Conservation (phyloP, 2,888 invertebrate species). For the Drosophila diplacantha region DNA sequence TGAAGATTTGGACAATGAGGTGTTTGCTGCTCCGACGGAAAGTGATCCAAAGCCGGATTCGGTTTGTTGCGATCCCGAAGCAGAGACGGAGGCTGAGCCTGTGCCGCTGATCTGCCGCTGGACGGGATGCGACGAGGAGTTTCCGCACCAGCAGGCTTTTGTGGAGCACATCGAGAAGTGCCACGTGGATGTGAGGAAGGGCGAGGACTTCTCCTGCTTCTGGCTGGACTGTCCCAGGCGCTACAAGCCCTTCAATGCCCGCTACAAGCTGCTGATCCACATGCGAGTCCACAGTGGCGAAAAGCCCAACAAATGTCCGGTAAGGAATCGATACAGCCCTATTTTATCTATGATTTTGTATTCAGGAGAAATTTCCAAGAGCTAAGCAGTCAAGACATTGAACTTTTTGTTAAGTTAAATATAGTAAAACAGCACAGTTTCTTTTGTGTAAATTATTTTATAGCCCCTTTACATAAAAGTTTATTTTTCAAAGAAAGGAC, state of each 20-base stretch:
- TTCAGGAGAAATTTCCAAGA: not conserved
- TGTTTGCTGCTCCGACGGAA: constrained; percentile 44
- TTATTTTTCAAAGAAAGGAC: not conserved
- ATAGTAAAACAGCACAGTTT: not conserved
- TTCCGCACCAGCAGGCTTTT: constrained; percentile 87
- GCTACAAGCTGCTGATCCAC: constrained; percentile 94
- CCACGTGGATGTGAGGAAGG: constrained; percentile 91
- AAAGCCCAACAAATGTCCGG: constrained; percentile 98
- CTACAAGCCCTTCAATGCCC: constrained; percentile 94
- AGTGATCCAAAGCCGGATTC: constrained; percentile 10
- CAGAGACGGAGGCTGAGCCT: constrained; percentile 19
- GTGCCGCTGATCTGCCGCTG: constrained; percentile 83
- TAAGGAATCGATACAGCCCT: constrained; percentile 79
- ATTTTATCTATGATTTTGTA: not conserved
- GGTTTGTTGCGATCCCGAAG: constrained; percentile 23
- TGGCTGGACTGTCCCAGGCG: constrained; percentile 95
- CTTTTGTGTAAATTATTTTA: not conserved
- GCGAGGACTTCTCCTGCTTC: constrained; percentile 93
- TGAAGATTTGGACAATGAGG: constrained; percentile 50
- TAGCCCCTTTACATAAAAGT: not conserved
- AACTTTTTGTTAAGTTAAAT: not conserved
- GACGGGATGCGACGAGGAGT: constrained; percentile 90
- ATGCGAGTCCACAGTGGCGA: constrained; percentile 98
- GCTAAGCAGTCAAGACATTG: too few relatives aligned
- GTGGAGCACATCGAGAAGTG: constrained; percentile 90